phyloP scores from a whole-genome alignment of 64 coral and sea anemone species.

The Acropora yongei region DNA sequence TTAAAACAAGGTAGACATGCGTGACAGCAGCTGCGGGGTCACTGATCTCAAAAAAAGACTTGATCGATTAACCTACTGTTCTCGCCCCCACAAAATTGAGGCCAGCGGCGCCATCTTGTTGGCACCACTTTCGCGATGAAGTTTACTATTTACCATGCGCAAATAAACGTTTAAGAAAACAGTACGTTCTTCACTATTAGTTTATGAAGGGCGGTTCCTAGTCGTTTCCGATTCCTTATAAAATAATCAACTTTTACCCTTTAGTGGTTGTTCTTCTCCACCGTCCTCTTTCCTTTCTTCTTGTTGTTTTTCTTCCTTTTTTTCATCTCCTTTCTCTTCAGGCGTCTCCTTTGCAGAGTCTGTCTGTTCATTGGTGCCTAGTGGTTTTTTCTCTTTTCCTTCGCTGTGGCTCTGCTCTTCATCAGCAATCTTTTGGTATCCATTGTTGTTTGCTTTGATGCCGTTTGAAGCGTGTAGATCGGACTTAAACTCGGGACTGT shows the following conservation, averaged over 20 bases:
- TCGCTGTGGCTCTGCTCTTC: slow-evolving; percentile 8
- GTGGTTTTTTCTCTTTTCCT: background rate
- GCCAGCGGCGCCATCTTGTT: too few relatives aligned
- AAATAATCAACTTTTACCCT: background rate
- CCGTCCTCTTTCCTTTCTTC: slow-evolving; percentile 30
- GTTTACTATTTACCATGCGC: too few relatives aligned
- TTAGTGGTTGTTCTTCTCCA: slow-evolving; percentile 5
- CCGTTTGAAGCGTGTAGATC: slow-evolving; percentile 65
- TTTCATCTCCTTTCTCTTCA: background rate
- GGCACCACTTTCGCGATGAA: too few relatives aligned
- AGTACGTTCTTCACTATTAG: too few relatives aligned
- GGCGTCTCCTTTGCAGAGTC: slow-evolving; percentile 5
- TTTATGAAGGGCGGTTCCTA: too few relatives aligned
- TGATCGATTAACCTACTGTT: too few relatives aligned
- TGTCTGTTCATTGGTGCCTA: background rate
- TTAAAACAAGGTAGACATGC: too few relatives aligned
- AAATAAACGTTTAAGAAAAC: too few relatives aligned
- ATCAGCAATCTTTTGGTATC: slow-evolving; percentile 3
- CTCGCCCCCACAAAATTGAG: too few relatives aligned
- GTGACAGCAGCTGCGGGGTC: too few relatives aligned
- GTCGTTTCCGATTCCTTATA: too few relatives aligned
- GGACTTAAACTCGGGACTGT: slow-evolving; percentile 36
- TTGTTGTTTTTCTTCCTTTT: background rate
- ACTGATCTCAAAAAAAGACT: too few relatives aligned
- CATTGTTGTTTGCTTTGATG: background rate